These are phyloP conservation scores for Acanthisitta chloris DNA, from an alignment of 2,113 vertebrate species.

Conservation along the genomic window DNA sequence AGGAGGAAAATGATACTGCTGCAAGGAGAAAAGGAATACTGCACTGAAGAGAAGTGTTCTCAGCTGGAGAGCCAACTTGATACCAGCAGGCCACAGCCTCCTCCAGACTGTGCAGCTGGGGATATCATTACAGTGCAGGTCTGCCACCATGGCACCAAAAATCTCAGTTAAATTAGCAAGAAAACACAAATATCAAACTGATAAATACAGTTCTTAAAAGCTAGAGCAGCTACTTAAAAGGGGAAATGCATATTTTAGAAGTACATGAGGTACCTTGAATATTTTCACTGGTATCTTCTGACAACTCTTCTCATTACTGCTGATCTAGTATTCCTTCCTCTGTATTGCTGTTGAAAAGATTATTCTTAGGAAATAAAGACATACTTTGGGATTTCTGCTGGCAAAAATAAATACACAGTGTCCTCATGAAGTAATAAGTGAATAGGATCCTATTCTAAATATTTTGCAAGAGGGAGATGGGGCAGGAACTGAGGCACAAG, in stretches of 20 bases:
- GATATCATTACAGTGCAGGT: neutral
- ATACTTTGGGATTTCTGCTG: slow-evolving; percentile 11
- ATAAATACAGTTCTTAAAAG: no score
- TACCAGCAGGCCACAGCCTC: neutral
- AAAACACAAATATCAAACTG: neutral
- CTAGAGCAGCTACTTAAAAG: neutral
- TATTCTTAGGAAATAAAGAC: slow-evolving; percentile 9
- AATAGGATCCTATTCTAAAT: slow-evolving; percentile 30
- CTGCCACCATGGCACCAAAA: neutral
- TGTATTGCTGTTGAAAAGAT: neutral
- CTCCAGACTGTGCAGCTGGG: neutral
- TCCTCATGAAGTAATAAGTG: slow-evolving; percentile 3
- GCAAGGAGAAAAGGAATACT: neutral
- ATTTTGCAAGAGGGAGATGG: neutral
- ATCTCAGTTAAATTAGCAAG: neutral
- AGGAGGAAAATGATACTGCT: neutral
- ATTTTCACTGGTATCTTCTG: neutral
- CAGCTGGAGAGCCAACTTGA: neutral
- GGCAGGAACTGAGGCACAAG: neutral
- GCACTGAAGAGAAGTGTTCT: neutral
- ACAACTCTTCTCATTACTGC: neutral
- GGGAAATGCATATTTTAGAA: neutral
- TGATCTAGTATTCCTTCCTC: neutral
- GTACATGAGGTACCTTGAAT: neutral
- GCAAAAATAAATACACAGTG: slow-evolving; percentile 27